These are phyloP conservation scores for Ischnus inquisitorius DNA, from an alignment of 2,888 invertebrate species.

Conservation along the genomic window DNA sequence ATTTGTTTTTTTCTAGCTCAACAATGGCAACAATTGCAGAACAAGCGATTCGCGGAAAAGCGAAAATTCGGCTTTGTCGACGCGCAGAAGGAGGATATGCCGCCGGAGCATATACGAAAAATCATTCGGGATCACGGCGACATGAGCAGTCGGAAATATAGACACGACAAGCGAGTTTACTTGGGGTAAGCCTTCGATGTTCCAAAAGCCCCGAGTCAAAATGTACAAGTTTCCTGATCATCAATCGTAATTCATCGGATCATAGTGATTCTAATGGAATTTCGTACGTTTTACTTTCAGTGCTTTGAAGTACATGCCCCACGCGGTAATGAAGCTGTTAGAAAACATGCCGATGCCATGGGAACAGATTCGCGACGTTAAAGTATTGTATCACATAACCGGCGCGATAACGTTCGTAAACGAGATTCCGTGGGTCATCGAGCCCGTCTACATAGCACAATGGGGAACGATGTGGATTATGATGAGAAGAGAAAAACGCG, in stretches of 20 bases:
- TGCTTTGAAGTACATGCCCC: conserved; percentile 99
- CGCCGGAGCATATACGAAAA: conserved; percentile 99
- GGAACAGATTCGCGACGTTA: conserved; percentile 99
- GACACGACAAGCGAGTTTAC: conserved; percentile 99
- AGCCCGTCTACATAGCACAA: conserved; percentile 99
- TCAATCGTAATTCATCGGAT: background rate
- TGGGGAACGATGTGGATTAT: conserved; percentile 99
- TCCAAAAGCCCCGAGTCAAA: background rate
- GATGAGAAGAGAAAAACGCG: conserved; percentile 99
- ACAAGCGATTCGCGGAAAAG: conserved; percentile 99
- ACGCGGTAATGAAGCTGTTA: conserved; percentile 98
- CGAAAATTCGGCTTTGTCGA: conserved; percentile 99
- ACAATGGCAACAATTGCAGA: conserved; percentile 99
- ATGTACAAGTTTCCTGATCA: background rate
- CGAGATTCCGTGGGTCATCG: conserved; percentile 99
- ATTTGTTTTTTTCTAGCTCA: conserved; percentile 87
- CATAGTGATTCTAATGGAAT: too few species aligned
- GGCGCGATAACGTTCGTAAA: conserved; percentile 99
- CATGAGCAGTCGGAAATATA: conserved; percentile 99
- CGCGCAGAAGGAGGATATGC: conserved; percentile 99
- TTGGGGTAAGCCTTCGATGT: conserved; percentile 88
- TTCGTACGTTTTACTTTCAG: conserved; percentile 84
- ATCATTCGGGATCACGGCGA: conserved; percentile 99
- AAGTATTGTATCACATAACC: conserved; percentile 98
- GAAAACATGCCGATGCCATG: conserved; percentile 99